Percentiles rank a stretch among this genome's conserved stretches.
Evolutionary conservation across 1,140 invertebrate species (phyloP).

Genomic region (Bombus superbus): DNA sequence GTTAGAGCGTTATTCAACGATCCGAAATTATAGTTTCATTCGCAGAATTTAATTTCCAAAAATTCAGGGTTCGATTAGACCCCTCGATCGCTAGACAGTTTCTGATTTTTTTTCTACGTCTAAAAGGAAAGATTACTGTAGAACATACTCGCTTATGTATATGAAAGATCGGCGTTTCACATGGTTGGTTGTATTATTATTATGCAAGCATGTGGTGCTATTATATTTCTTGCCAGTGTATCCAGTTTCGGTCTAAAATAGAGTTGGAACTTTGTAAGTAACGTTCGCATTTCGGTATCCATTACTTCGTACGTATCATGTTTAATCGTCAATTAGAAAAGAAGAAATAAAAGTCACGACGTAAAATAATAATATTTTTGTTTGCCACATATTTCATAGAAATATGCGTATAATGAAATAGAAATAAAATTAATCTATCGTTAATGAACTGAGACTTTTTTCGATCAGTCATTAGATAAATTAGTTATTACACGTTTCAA

Average conservation of each 20-base stretch:
- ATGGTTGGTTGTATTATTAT: background rate
- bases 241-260: slow-evolving; percentile 38
- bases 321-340: background rate
- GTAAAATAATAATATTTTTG: background rate
- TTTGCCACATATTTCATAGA: background rate
- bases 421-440: background rate
- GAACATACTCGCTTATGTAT: too few relatives aligned
- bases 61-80: too few relatives aligned
- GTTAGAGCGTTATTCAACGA: too few relatives aligned
- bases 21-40: too few relatives aligned
- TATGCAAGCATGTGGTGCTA: background rate
- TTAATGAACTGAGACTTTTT: background rate
- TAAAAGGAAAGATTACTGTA: too few relatives aligned
- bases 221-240: background rate
- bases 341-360: background rate
- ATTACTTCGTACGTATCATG: background rate
- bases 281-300: background rate
- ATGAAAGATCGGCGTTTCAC: background rate
- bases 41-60: too few relatives aligned
- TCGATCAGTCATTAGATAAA: background rate
- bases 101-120: too few relatives aligned
- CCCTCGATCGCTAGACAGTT: too few relatives aligned
- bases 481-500: background rate
- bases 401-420: too few relatives aligned
- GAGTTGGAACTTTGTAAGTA: slow-evolving; percentile 14